phyloP scores from a whole-genome alignment of 2,888 invertebrate genomes.

The Priocnemis perturbator region DNA sequence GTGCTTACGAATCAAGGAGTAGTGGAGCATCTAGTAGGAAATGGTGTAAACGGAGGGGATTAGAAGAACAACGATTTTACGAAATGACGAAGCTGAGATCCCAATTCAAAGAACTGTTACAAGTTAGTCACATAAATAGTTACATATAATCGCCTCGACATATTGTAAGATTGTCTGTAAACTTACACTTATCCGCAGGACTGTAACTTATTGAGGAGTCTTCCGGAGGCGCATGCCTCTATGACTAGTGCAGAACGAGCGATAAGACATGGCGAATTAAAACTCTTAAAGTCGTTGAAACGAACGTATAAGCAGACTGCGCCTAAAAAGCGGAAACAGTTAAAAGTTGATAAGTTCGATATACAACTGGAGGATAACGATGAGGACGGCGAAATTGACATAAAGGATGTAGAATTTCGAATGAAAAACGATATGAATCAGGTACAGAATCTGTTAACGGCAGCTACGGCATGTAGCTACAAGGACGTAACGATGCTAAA shows the following conservation, averaged over 20 bases:
- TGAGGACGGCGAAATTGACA: constrained; percentile 80
- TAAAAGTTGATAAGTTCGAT: constrained; percentile 84
- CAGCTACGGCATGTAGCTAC: constrained; percentile 80
- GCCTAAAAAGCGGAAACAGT: constrained; percentile 83
- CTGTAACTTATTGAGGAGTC: constrained; percentile 79
- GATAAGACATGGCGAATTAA: constrained; percentile 91
- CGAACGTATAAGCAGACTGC: constrained; percentile 84
- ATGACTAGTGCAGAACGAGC: constrained; percentile 84
- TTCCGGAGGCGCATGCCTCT: constrained; percentile 77
- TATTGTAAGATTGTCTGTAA: constrained; percentile 1
- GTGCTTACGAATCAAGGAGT: constrained; percentile 62
- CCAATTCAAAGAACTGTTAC: constrained; percentile 90
- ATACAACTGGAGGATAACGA: constrained; percentile 80
- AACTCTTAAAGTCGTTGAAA: constrained; percentile 89
- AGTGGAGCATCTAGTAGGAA: constrained; percentile 75
- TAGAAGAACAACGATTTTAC: constrained; percentile 98
- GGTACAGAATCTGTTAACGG: constrained; percentile 82
- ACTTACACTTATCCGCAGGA: constrained; percentile 73
- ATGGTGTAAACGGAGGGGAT: constrained; percentile 93
- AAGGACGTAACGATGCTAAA: constrained; percentile 84
- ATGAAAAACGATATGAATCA: constrained; percentile 86
- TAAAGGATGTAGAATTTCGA: constrained; percentile 91
- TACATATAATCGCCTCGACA: neutral
- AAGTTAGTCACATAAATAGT: constrained; percentile 75
- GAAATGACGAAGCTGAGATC: constrained; percentile 95